phyloP scores from a whole-genome alignment of 2,113 vertebrate species.

The Scophthalmus maximus region DNA sequence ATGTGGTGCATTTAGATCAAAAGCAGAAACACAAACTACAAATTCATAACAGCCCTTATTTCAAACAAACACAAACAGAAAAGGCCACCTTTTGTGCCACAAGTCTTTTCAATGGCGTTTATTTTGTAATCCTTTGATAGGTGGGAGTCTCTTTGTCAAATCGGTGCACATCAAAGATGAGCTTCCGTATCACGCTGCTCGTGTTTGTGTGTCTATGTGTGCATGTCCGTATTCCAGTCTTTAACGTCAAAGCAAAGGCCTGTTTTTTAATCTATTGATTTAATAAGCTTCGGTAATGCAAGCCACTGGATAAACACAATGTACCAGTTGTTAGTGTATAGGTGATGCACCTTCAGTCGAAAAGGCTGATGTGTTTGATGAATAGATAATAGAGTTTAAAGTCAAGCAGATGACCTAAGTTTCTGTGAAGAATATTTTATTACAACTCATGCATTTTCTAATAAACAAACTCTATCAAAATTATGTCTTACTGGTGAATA shows the following conservation, averaged over 20 bases:
- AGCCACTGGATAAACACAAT: slow-evolving; percentile 58
- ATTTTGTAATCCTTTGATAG: slow-evolving; percentile 75
- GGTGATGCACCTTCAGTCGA: slow-evolving; percentile 12
- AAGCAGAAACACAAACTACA: slow-evolving; percentile 45
- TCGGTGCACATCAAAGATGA: slow-evolving; percentile 71
- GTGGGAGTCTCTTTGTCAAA: slow-evolving; percentile 71
- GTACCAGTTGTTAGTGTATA: slow-evolving; percentile 34
- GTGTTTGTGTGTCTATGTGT: slow-evolving; percentile 59
- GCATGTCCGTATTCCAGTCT: slow-evolving; percentile 37
- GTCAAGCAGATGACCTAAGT: background rate
- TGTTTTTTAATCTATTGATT: slow-evolving; percentile 56
- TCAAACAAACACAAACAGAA: slow-evolving; percentile 46
- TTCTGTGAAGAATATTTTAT: background rate
- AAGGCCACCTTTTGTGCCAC: slow-evolving; percentile 57
- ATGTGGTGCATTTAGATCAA: slow-evolving; percentile 56
- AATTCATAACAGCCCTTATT: slow-evolving; percentile 53
- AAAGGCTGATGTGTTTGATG: slow-evolving; percentile 20
- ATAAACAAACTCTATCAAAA: background rate
- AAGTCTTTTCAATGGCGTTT: slow-evolving; percentile 59
- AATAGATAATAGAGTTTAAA: slow-evolving; percentile 15
- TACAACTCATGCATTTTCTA: background rate
- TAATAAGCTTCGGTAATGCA: slow-evolving; percentile 61
- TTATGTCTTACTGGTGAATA: background rate
- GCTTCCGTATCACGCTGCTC: slow-evolving; percentile 67
- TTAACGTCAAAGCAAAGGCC: slow-evolving; percentile 49